Conservation (phyloP, 2,797 vertebrate genomes). For the Hephaestus fuliginosus region DNA sequence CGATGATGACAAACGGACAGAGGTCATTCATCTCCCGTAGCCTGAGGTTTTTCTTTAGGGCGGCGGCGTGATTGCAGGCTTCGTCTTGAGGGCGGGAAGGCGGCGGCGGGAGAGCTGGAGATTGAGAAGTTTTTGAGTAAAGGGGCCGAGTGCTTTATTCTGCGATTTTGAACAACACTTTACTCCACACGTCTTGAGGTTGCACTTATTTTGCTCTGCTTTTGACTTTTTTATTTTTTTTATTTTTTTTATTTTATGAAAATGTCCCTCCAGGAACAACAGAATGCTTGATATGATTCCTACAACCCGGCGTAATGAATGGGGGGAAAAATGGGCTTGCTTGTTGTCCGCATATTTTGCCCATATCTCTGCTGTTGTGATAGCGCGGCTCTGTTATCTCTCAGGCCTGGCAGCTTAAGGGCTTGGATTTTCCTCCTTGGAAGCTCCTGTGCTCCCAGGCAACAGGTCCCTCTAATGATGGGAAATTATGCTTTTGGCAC, state of each 20-base stretch:
- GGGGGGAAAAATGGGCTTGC: constrained; percentile 41
- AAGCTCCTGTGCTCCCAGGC: constrained; percentile 65
- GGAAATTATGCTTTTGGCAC: constrained; percentile 69
- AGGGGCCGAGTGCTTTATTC: constrained; percentile 12
- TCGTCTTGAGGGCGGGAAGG: constrained; percentile 30
- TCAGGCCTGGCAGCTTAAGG: constrained; percentile 58
- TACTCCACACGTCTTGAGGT: constrained; percentile 37
- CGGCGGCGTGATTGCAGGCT: neutral
- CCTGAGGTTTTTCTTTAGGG: constrained; percentile 30
- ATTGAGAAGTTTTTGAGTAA: constrained; percentile 7
- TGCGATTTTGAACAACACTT: constrained; percentile 46
- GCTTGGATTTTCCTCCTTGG: constrained; percentile 55
- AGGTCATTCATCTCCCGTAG: constrained; percentile 57
- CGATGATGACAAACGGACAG: constrained; percentile 46
- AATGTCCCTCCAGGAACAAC: constrained; percentile 48
- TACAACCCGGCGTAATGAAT: constrained; percentile 53
- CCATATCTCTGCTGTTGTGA: constrained; percentile 50
- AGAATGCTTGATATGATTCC: constrained; percentile 56
- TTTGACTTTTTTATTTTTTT: constrained; percentile 15
- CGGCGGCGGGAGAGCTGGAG: neutral
- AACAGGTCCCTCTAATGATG: constrained; percentile 78
- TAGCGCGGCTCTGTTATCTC: constrained; percentile 58
- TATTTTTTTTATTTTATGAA: constrained; percentile 14
- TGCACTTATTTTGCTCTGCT: constrained; percentile 41
- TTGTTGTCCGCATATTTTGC: constrained; percentile 61